Evolutionary conservation across 2,797 vertebrate species (phyloP), one percentile per base, ranked within the genome.

Genomic region (Dipus sagitta): DNA sequence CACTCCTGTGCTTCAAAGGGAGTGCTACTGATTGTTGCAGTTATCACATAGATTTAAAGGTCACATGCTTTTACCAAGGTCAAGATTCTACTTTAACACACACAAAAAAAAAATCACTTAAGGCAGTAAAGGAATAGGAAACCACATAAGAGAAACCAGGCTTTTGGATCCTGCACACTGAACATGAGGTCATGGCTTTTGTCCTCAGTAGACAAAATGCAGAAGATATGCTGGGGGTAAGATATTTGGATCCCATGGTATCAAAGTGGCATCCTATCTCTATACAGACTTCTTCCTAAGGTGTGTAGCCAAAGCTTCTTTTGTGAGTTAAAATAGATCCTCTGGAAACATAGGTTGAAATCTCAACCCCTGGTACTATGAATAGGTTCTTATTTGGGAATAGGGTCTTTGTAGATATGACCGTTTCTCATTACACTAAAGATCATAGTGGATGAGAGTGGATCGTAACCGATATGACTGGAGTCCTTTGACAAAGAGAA

Each of bases 181-280:
- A 84, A 52, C 24, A 64, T 32, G 24, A 24, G 15, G 10, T 83
- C 68, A 74, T 87, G 81, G 11, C 38, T 96, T 94, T 86, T 86
- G 78, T 58, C 34, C 60, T 91, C 30, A 8, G 60, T 42, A 79
- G 77, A 62, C 20, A 60, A 90, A 86, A n/a, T 91, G 34, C 52
- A 28, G 65, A 74, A 77, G 65, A 42, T 60, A 15, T 20, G 0
- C 68, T 60, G 80, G 52, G 15, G 4, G n/a, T 70, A 18, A 32
- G 47, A 82, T 10, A 12, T 10, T 13, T 87, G 65, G 8, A 42
- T 14, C 15, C 23, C 24, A 2, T 34, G 1, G 42, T 83, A 77
- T 64, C 54, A 60, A 79, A 84, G 32, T 21, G 17, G 12, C 20
- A 17, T 72, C 52, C 76, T 42, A 71, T 0, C 2, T 90, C 68